Evolutionary conservation across 2,113 vertebrate genomes (phyloP), one percentile per base, ranked within the genome.

Genomic region (Mustela nigripes): DNA sequence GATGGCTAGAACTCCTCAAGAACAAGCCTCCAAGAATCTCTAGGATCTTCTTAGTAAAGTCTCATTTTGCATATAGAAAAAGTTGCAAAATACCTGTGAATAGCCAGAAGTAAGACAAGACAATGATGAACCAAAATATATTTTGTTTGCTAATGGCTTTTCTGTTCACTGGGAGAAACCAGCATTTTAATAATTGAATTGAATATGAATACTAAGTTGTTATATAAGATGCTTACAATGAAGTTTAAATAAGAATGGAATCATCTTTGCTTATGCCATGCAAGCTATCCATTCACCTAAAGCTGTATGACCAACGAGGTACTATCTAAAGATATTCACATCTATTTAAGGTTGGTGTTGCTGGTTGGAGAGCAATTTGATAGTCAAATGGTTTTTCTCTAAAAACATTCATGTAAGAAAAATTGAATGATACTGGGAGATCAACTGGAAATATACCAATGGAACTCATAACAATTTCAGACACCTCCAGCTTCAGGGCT

Each of bases 111-210:
- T 22, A 81, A 83, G 33, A 80, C 80, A 94, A 94, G 21, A 81
- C 19, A 58, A 39, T n/a, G 26, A n/a, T 71, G 22, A 58, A 24
- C 69, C 42, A 24, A 69, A 87, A 88, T 63, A 24, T 7, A 21
- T 18, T 89, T 91, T 85, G 22, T 78, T 97, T 80, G 93, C 36
- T 65, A 88, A 60, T 94, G 26, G 71, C 12, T 93, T 94, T 94
- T 11, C 24, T 71, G 14, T 80, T 94, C 11, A 65, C 24, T 65
- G 50, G 39, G 85, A 89, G 33, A 92, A 76, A 60, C 42, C 6
- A 88, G 15, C 53, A 83, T 85, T 95, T 88, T 84, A 45, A 87
- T 90, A 80, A 92, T 16, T 69, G 19, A 95, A 48, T 73, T 74
- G 28, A 95, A 62, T 65, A 2, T 78, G 50, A 85, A 73, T 2